These are phyloP conservation scores for Acromyrmex charruanus DNA, from an alignment of 1,140 invertebrate genomes.

Conservation along the genomic window DNA sequence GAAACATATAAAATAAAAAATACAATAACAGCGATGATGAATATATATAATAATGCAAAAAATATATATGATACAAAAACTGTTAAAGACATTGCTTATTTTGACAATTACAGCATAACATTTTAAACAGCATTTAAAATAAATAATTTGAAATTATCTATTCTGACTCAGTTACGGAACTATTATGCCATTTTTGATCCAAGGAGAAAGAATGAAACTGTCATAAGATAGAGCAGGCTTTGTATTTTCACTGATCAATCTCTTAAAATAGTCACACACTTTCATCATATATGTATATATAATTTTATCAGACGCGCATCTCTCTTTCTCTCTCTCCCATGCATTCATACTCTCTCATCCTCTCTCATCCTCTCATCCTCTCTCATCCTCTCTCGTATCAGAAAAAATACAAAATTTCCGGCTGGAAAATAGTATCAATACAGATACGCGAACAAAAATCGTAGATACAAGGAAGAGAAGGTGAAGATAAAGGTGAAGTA, in stretches of 20 bases:
- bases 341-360: background rate
- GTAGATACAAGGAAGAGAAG: slow-evolving; percentile 17
- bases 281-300: slow-evolving; percentile 37
- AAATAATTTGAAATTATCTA: background rate
- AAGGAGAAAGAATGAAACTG: background rate
- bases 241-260: slow-evolving; percentile 71
- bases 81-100: background rate
- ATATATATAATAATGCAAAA: background rate
- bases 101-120: background rate
- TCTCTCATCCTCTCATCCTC: background rate
- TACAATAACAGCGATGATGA: background rate
- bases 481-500: slow-evolving; percentile 54
- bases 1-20: background rate
- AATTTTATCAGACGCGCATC: slow-evolving; percentile 21
- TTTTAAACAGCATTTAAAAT: background rate
- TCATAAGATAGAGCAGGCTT: slow-evolving; percentile 42
- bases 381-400: slow-evolving; percentile 3
- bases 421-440: slow-evolving; percentile 39
- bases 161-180: background rate
- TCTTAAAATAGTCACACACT: slow-evolving; percentile 75
- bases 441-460: slow-evolving; percentile 42
- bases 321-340: slow-evolving; percentile 15
- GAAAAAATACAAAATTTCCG: slow-evolving; percentile 74
- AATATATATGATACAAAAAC: background rate
- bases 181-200: background rate